phyloP scores from a whole-genome alignment of 2,797 vertebrate species.

The Tiaroga cobitis region DNA sequence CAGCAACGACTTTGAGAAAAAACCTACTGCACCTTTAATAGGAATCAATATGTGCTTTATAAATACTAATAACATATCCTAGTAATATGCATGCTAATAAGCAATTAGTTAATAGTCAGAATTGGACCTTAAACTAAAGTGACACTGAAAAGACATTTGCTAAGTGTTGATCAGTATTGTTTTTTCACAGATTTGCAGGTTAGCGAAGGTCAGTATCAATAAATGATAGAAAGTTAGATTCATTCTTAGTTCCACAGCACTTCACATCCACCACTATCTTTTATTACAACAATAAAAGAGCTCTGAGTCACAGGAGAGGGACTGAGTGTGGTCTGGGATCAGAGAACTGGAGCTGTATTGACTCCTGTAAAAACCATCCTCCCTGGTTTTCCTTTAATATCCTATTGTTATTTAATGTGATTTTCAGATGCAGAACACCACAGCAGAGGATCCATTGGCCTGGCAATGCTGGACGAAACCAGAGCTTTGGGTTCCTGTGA shows the following conservation, averaged over 20 bases:
- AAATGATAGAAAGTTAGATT: constrained; percentile 70
- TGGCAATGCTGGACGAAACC: constrained; percentile 62
- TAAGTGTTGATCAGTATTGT: not conserved
- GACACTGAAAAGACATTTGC: not conserved
- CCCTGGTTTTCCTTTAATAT: constrained; percentile 3
- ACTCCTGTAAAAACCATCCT: constrained; percentile 39
- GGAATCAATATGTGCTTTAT: not conserved
- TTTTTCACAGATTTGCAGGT: not conserved
- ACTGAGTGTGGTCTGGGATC: constrained; percentile 8
- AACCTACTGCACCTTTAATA: too few relatives aligned
- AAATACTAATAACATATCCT: not conserved
- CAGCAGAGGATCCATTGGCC: constrained; percentile 59
- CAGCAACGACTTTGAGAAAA: too few relatives aligned
- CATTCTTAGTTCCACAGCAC: not conserved
- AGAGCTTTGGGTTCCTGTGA: constrained; percentile 68
- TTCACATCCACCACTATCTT: constrained; percentile 4
- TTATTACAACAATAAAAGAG: constrained; percentile 32
- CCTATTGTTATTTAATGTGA: constrained; percentile 15
- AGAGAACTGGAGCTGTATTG: not conserved
- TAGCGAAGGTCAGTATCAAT: not conserved
- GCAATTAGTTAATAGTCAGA: not conserved
- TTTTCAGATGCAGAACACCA: constrained; percentile 39
- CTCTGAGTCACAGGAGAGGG: not conserved
- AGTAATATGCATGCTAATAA: not conserved
- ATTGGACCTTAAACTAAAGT: not conserved